Evolutionary conservation across 2,797 vertebrate species (phyloP).

Genomic region (Crocodylus rhombifer): DNA sequence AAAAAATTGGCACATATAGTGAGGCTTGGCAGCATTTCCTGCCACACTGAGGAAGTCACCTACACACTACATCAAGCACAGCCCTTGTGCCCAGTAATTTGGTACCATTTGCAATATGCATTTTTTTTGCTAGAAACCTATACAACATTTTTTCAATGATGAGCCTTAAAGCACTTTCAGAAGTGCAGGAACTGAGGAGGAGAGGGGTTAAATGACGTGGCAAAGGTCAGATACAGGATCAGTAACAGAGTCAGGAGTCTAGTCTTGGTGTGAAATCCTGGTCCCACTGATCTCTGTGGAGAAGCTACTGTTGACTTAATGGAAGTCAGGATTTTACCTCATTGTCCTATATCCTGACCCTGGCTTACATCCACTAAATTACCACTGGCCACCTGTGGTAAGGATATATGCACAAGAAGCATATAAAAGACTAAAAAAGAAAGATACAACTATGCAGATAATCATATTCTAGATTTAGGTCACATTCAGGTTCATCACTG

Average conservation of each 20-base stretch:
- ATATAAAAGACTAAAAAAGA: neutral
- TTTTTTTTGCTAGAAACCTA: neutral
- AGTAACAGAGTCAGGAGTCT: neutral
- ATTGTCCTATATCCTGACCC: neutral
- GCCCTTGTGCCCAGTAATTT: neutral
- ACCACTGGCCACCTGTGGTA: rapidly evolving
- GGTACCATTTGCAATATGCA: neutral
- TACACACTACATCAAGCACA: neutral
- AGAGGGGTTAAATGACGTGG: neutral
- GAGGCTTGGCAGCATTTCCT: neutral
- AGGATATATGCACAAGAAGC: neutral
- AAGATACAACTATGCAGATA: neutral
- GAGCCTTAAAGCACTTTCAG: neutral
- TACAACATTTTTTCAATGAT: neutral
- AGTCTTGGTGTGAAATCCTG: neutral
- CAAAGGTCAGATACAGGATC: neutral
- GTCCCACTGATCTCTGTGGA: neutral
- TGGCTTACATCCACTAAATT: neutral
- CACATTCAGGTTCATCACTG: neutral
- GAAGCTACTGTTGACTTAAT: neutral
- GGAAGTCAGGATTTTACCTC: rapidly evolving
- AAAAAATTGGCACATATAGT: neutral
- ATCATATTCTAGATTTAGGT: neutral
- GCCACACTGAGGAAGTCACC: neutral
- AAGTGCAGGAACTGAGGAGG: neutral